Percentiles rank a stretch among this genome's conserved stretches.
Conservation (phyloP, 2,113 vertebrate genomes). For the Anolis sagrei region DNA sequence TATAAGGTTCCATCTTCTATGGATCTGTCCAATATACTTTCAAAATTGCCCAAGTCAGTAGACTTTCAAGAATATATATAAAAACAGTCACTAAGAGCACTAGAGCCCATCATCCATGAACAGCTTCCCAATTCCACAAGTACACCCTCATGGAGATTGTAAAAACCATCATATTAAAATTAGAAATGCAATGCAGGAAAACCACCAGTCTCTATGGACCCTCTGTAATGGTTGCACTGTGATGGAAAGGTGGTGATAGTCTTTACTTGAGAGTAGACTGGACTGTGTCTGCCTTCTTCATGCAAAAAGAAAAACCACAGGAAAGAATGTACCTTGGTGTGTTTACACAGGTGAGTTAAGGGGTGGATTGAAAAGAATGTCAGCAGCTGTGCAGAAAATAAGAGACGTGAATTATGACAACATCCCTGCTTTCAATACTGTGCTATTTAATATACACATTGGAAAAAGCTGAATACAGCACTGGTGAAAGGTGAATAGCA, state of each 20-base stretch:
- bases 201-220: background rate
- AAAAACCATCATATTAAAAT: background rate
- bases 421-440: conserved; percentile 9
- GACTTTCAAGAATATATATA: background rate
- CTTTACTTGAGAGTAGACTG: background rate
- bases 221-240: background rate
- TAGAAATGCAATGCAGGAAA: background rate
- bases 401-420: conserved; percentile 37
- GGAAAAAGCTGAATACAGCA: background rate
- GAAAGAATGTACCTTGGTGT: conserved; percentile 26
- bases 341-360: conserved; percentile 36
- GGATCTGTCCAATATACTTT: background rate
- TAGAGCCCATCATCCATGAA: background rate
- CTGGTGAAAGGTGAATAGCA: conserved; percentile 35
- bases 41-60: no score
- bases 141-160: background rate
- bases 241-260: background rate
- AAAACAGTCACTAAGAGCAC: background rate
- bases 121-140: background rate
- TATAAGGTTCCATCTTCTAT: background rate
- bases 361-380: conserved; percentile 24
- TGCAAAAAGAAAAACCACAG: conserved; percentile 17
- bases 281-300: conserved; percentile 12
- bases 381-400: conserved; percentile 33
- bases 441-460: conserved; percentile 39